Base-by-base conservation (phyloP, 1,140 invertebrate species). In the Heterodera carotae region DNA sequence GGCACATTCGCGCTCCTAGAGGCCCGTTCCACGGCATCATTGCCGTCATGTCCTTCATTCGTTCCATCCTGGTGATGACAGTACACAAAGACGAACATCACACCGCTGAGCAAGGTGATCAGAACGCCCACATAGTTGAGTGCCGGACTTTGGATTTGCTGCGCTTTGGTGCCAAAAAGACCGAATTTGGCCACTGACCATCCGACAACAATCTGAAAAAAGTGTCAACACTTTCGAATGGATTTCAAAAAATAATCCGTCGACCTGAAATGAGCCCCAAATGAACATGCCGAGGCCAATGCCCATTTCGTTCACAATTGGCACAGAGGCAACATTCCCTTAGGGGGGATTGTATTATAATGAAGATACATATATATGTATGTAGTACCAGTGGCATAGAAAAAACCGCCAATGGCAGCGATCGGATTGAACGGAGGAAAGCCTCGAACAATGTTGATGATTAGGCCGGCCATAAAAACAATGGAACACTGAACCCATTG, bases 301-400 rank as follows among this genome's bases (percentile, higher is more conserved):
- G 29, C 78, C 78, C 48, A 79, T 73, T 72, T 79, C 80, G 76
- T 18, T 31, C 29, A 79, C 56, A 59, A 79, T 79, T 1, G 78
- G 80, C 2, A 79, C 74, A 18, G 78, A 76, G 33, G 69, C 48
- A 62, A 80, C 60, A 69, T 77, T 77, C 10, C 67, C 77, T 77
- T 18, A 22, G 22, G 31, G 34, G 34, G 6, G 33, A 10, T n/a
- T n/a, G n/a, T n/a, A 39, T 67, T 62, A 36, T 68, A 67, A 74
- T 12, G 34, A 73, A 36, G n/a, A n/a, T n/a, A n/a, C n/a, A n/a
- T n/a, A n/a, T n/a, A n/a, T n/a, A n/a, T n/a, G n/a, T n/a, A n/a
- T n/a, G n/a, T n/a, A n/a, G n/a, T n/a, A 84, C 84, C 84, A 60
- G 85, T 85, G 8, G 84, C 84, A 75, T 85, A 85, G 22, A 85